These are phyloP conservation scores for Dusona sp. DNA, from an alignment of 2,888 invertebrate genomes.

Conservation along the genomic window DNA sequence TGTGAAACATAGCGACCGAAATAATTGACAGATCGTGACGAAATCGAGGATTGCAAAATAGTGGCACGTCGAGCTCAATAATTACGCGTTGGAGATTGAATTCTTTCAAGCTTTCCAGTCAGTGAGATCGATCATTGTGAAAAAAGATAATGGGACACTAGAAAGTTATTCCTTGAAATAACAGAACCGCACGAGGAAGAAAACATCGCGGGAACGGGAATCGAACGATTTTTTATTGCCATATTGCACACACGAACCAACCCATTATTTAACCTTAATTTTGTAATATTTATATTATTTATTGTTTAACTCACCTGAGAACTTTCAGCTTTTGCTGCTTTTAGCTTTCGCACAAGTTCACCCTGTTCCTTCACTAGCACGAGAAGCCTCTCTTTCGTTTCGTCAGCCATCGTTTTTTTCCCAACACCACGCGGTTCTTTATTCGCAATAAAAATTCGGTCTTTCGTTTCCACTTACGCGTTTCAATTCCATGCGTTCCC, in stretches of 20 bases:
- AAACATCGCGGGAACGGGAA: background rate
- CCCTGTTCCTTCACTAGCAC: conserved; percentile 90
- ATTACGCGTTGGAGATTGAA: conserved; percentile 8
- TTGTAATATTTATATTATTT: background rate
- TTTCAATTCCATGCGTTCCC: conserved; percentile 70
- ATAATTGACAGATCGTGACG: conserved; percentile 17
- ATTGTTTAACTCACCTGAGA: conserved; percentile 88
- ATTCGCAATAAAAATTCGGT: conserved; percentile 9
- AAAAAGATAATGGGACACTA: conserved; percentile 1
- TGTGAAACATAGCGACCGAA: background rate
- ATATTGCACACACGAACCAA: conserved; percentile 35
- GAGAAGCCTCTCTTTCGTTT: conserved; percentile 86
- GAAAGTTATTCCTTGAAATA: conserved; percentile 41
- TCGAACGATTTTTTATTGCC: conserved; percentile 20
- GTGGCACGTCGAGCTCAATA: background rate
- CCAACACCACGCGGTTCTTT: conserved; percentile 67
- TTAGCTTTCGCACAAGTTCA: conserved; percentile 92
- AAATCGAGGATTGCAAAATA: conserved; percentile 9
- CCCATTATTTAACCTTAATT: background rate
- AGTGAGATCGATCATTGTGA: background rate
- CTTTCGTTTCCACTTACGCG: conserved; percentile 29
- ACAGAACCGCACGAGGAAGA: conserved; percentile 3
- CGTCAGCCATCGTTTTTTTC: conserved; percentile 78
- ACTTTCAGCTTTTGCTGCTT: conserved; percentile 91
- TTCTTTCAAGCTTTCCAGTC: background rate